Base-by-base conservation (phyloP, 2,888 invertebrate species). In the Ornithoptera alexandrae region DNA sequence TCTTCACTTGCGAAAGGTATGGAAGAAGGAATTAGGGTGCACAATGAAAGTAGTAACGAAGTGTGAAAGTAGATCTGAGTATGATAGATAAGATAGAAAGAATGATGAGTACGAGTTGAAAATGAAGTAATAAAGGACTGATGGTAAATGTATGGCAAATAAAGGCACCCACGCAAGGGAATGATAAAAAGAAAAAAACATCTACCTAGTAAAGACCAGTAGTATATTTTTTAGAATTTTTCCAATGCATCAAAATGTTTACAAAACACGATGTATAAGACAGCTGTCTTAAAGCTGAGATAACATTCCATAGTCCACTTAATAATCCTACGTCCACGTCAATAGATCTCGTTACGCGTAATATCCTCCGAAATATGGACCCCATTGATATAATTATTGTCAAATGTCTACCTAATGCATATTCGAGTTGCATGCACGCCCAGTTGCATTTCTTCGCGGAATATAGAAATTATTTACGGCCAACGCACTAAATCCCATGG, bases 271-370 rank as follows among this genome's bases (percentile, higher is more conserved):
- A 64, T 75, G 74, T 75, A 73, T 70, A 70, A 72, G 80, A 84
- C 91, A 91, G 85, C 88, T 90, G 91, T 85, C 83, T 77, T 75
- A 73, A 88, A 87, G 88, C 90, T 90, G 87, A 85, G 88, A 90
- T 86, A 91, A 91, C 89, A 90, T 90, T 80, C 7, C 10, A 8
- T 39, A 8, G 7, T 39, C 39, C 10, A 39, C 39, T 39, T 10
- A 39, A 39, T 39, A 10, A 39, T 39, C 10, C 39, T 10, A 39
- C 10, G 39, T 83, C 81, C 72, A 80, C 76, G 79, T 85, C 83
- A 84, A 84, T 84, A 81, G 81, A 79, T 78, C 81, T 77, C 77
- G 81, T 91, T 90, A 85, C 86, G 87, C 84, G 80, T 88, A 89
- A 90, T 91, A 88, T 89, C 85, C 75, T 76, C 77, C 79, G 77